Base-by-base conservation (phyloP, 2,888 invertebrate species). In the Temnothorax ravouxi region DNA sequence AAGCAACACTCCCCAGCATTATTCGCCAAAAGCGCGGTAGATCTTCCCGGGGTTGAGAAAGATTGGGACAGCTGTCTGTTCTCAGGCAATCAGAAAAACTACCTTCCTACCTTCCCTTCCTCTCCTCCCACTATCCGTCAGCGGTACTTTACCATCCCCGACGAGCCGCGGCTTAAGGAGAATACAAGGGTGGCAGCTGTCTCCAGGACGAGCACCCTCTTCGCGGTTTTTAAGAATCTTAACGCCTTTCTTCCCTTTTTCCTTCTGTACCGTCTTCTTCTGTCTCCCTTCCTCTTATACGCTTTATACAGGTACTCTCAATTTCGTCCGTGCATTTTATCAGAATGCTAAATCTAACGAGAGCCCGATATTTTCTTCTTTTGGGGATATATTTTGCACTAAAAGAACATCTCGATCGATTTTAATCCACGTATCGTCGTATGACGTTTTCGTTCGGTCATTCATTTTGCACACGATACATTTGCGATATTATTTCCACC, bases 81-180 rank as follows among this genome's bases (percentile, higher is more conserved):
- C 94, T 89, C 94, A 94, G 91, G 94, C 94, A 94, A 94, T 94
- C 94, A 93, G 94, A 94, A 94, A 94, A 94, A 94, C 93, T 93
- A 90, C 90, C 90, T 86, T 84, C 87, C 86, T 38, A 86, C 86
- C 83, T 74, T 85, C 85, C 84, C 83, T 81, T 67, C 47, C 92
- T 92, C 38, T 83, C 79, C 77, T 84, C 56, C 64, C 86, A 77
- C 79, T 56, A 77, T 85, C 69, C 84, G 72, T 44, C 81, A 61
- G 59, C 84, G 84, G 67, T 77, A 75, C 61, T 81, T 88, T 56
- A 82, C 83, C 82, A 66, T 84, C 83, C 84, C 80, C 84, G 80
- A 77, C 69, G 81, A 75, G 86, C 87, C 87, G 64, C 85, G 85
- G 90, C 91, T 92, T 91, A 91, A 92, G 87, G 79, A 85, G 85